Evolutionary conservation across 30 jellyfish, hydroid and myxozoan species (phyloP).

Genomic region (Mastigias papua): DNA sequence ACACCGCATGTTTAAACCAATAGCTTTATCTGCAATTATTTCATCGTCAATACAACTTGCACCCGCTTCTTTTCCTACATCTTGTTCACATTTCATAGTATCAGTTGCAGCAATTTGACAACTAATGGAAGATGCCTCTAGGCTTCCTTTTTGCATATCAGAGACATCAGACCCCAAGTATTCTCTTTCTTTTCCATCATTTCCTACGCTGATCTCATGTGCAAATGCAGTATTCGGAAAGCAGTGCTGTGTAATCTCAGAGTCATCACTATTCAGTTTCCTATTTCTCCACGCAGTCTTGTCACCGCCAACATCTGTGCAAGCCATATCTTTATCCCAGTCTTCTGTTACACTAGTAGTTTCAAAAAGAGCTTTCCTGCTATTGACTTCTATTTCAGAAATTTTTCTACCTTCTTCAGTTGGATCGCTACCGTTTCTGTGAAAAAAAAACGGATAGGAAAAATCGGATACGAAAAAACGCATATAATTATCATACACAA

Average conservation of each 20-base stretch:
- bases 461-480: neutral
- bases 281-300: neutral
- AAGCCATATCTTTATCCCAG: slow-evolving; percentile 49
- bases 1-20: neutral
- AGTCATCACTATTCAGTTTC: neutral
- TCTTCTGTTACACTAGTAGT: slow-evolving; percentile 14
- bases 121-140: neutral
- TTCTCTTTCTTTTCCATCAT: neutral
- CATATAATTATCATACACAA: no score
- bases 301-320: neutral
- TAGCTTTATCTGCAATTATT: neutral
- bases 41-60: neutral
- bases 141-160: neutral
- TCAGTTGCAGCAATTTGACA: neutral
- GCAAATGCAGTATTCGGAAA: neutral
- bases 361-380: neutral
- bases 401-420: neutral
- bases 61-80: neutral
- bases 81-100: neutral
- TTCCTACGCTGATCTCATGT: neutral
- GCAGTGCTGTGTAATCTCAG: neutral
- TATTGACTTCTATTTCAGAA: neutral
- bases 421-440: neutral
- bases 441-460: neutral
- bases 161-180: neutral